A percentile compares a stretch with the other conserved stretches of the same genome.
Conservation (phyloP, 2,888 invertebrate species). For the Agrochola circellaris region DNA sequence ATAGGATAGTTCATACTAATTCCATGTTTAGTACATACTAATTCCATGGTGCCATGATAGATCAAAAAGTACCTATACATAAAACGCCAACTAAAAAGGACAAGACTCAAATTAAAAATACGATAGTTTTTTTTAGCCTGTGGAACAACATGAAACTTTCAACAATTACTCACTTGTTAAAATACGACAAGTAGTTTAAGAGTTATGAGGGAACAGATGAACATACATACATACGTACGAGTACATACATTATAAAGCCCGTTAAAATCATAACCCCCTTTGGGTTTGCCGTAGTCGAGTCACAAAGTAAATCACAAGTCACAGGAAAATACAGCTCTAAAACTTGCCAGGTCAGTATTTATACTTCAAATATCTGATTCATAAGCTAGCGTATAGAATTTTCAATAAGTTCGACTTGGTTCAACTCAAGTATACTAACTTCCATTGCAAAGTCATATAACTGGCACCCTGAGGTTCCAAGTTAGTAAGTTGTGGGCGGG, state of each 20-base stretch:
- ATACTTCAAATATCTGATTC: conserved; percentile 19
- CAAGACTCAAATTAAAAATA: too few species aligned
- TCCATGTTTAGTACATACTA: too few species aligned
- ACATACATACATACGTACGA: neutral
- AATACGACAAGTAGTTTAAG: neutral
- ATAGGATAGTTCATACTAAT: too few species aligned
- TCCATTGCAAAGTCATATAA: conserved; percentile 41
- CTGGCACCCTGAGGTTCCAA: conserved; percentile 36
- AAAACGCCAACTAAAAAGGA: neutral
- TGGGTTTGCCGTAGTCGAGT: neutral
- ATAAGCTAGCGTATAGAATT: conserved; percentile 35
- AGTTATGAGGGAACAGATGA: neutral
- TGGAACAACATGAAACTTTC: neutral
- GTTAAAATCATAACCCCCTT: neutral
- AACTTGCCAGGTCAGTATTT: conserved; percentile 17
- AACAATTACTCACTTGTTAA: neutral
- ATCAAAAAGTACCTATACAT: too few species aligned
- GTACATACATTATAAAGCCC: neutral
- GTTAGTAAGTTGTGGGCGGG: conserved; percentile 20
- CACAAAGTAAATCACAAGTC: neutral
- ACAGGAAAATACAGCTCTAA: conserved; percentile 9
- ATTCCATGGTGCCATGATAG: too few species aligned
- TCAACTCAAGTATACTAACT: conserved; percentile 42
- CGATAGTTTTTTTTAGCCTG: neutral
- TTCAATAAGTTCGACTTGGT: conserved; percentile 47